Conservation (phyloP, 1,140 invertebrate genomes). For the Olivierus martensii region DNA sequence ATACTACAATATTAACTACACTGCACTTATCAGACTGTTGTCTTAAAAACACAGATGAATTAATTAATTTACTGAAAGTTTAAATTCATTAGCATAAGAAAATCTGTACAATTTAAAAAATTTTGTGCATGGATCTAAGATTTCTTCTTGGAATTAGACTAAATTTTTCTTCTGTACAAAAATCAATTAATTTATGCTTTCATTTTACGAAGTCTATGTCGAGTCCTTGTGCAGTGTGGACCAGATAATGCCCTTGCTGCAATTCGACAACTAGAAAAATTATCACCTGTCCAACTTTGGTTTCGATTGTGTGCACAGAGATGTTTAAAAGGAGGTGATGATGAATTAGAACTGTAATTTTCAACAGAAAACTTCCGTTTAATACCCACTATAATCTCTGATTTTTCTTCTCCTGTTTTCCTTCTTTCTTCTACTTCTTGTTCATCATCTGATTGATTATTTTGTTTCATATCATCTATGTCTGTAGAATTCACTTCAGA, state of each 20-base stretch:
- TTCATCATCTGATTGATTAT: background rate
- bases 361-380: background rate
- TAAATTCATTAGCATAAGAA: too few relatives aligned
- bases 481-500: background rate
- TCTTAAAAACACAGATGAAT: too few relatives aligned
- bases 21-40: too few relatives aligned
- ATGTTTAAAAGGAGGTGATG: background rate
- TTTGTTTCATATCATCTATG: background rate
- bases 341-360: background rate
- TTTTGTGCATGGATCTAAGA: too few relatives aligned
- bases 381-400: background rate
- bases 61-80: too few relatives aligned
- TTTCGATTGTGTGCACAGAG: background rate
- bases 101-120: too few relatives aligned
- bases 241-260: background rate
- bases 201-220: background rate
- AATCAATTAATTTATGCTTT: background rate
- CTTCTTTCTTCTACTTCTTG: background rate
- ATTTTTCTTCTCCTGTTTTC: background rate
- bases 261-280: background rate
- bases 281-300: background rate
- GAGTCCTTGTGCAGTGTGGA: background rate
- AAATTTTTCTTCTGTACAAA: too few relatives aligned
- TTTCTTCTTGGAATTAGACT: too few relatives aligned
- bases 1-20: too few relatives aligned